Evolutionary conservation across 2,888 invertebrate species (phyloP).

Genomic region (Ctena decussata): DNA sequence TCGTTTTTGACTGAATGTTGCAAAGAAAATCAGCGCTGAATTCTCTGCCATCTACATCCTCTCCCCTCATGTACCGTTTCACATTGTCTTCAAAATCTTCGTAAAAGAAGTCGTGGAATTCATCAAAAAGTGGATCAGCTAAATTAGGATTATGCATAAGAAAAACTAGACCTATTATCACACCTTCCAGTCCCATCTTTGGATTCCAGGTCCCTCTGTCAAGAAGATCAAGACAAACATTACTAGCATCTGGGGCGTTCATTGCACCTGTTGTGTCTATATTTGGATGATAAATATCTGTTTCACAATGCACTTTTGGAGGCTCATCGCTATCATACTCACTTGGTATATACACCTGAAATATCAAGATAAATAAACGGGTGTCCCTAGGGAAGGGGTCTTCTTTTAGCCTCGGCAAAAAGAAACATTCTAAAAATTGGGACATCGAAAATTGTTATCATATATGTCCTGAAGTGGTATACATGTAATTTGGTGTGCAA

Average conservation of each 20-base stretch:
- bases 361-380: no score
- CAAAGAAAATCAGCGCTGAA: not conserved
- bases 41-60: not conserved
- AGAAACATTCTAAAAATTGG: no score
- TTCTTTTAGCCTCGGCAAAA: no score
- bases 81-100: not conserved
- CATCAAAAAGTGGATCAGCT: not conserved
- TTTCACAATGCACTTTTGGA: slow-evolving; percentile 42
- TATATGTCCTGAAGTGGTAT: no score
- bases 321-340: not conserved
- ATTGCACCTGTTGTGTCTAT: slow-evolving; percentile 28
- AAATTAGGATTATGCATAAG: not conserved
- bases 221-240: slow-evolving; percentile 55
- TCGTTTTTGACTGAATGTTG: not conserved
- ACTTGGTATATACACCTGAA: not conserved
- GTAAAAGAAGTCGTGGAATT: no score
- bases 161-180: not conserved
- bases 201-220: slow-evolving; percentile 14
- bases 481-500: no score
- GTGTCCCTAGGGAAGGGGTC: no score
- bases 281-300: slow-evolving; percentile 57
- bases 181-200: not conserved
- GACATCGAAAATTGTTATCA: no score
- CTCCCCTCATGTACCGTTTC: not conserved
- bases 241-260: slow-evolving; percentile 6